Evolutionary conservation across 1,140 invertebrate genomes (phyloP), one percentile per base, ranked within the genome.

Genomic region (Thereuonema tuberculata): DNA sequence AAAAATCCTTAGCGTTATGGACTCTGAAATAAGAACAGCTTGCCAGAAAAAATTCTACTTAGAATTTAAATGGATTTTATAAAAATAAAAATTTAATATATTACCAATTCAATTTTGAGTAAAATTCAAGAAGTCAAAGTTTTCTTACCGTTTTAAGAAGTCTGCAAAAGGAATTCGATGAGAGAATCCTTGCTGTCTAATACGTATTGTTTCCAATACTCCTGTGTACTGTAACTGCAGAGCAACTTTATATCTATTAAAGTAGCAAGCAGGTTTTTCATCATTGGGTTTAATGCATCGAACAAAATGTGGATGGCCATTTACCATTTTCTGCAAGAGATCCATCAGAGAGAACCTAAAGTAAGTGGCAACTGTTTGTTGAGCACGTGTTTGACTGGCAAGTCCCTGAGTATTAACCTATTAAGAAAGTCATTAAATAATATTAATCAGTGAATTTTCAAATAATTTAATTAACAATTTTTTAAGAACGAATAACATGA

Each of bases 281-380:
- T 87, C 84, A 69, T 89, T 90, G 2, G 88, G 88, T 73, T 88
- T 87, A 46, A 91, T 81, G 64, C 87, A 91, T 62, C 87, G 79
- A 15, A 91, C 84, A 73, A 91, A 91, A 70, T 89, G 86, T 1
- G 87, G 87, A 5, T 80, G 80, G 5, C 80, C 80, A 29, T 82
- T 82, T 2, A 89, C 84, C 83, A 89, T 87, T 71, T 88, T 88
- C 69, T 88, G 84, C 17, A 90, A 77, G 5, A 91, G 73, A 70
- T 90, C 87, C 84, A 88, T 88, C 25, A 91, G 68, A 0, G 87
- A 89, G 69, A 84, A 89, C 24, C 87, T 77, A 74, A 90, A 90
- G 69, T 89, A 89, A 3, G 86, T 88, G 2, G 86, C 81, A 1
- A 89, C 84, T 12, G 87, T 91, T 75, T 90, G 87, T 70, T 89